Evolutionary conservation across 2,888 invertebrate genomes (phyloP).

Genomic region (Drosophila stalkeri): DNA sequence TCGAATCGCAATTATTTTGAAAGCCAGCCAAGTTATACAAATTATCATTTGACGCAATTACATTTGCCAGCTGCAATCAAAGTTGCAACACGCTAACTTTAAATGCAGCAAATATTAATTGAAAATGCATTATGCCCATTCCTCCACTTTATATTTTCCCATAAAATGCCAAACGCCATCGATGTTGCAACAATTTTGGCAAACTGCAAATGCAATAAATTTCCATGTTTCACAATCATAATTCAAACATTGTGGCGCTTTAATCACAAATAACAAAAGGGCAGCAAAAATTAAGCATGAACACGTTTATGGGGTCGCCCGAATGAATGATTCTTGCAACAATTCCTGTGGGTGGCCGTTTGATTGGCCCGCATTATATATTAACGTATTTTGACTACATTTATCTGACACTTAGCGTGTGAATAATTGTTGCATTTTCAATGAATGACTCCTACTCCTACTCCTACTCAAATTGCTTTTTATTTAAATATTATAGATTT

Average conservation of each 20-base stretch:
- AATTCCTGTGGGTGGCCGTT: background rate
- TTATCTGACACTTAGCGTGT: background rate
- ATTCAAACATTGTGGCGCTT: slow-evolving; percentile 68
- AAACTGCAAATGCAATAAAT: slow-evolving; percentile 62
- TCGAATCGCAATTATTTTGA: slow-evolving; percentile 11
- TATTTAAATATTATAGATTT: too few species aligned
- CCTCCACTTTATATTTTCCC: background rate
- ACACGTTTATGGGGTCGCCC: slow-evolving; percentile 56
- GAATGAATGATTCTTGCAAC: slow-evolving; percentile 38
- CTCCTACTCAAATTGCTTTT: too few species aligned
- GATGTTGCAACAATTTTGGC: slow-evolving; percentile 41
- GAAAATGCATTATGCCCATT: slow-evolving; percentile 17
- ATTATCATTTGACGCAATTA: slow-evolving; percentile 37
- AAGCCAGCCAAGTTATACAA: slow-evolving; percentile 38
- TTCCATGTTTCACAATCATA: slow-evolving; percentile 74
- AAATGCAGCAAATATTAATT: slow-evolving; percentile 26
- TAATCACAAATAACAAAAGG: slow-evolving; percentile 69
- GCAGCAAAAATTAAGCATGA: slow-evolving; percentile 34
- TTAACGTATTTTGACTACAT: background rate
- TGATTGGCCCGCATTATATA: background rate
- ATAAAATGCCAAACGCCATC: slow-evolving; percentile 5
- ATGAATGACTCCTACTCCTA: too few species aligned
- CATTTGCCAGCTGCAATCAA: slow-evolving; percentile 14
- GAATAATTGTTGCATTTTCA: background rate
- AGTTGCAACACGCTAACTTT: slow-evolving; percentile 23